Evolutionary conservation across 1,140 invertebrate genomes (phyloP).

Genomic region (Tetragonula clypearis): DNA sequence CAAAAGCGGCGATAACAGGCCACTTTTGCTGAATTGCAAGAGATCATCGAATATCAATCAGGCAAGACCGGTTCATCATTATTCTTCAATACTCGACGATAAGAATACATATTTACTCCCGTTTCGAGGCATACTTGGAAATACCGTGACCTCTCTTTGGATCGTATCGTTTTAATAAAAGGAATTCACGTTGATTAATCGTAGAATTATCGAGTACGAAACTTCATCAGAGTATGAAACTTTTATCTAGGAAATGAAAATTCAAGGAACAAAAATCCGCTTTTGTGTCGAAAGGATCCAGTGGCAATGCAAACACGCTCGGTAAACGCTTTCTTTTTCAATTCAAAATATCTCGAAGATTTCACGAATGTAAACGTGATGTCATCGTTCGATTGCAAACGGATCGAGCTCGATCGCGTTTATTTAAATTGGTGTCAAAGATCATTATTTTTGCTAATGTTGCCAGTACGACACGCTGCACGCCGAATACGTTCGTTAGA

Average conservation of each 20-base stretch:
- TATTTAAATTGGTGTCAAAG: not conserved
- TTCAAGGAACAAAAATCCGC: not conserved
- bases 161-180: not conserved
- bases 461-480: no score
- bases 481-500: not conserved
- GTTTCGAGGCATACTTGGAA: not conserved
- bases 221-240: no score
- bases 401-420: not conserved
- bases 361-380: not conserved
- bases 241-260: not conserved
- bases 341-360: not conserved
- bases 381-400: constrained; percentile 5
- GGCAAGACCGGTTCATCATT: not conserved
- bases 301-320: not conserved
- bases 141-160: not conserved
- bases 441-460: not conserved
- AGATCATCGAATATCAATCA: constrained; percentile 1
- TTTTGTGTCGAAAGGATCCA: no score
- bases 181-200: no score
- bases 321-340: not conserved
- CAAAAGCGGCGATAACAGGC: not conserved
- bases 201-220: no score
- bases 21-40: constrained; percentile 5
- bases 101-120: constrained; percentile 9
- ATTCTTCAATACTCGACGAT: not conserved